Percentiles rank a stretch among this genome's conserved stretches.
These are phyloP conservation scores for Deilephila porcellus DNA, from an alignment of 2,888 invertebrate species.

Conservation along the genomic window DNA sequence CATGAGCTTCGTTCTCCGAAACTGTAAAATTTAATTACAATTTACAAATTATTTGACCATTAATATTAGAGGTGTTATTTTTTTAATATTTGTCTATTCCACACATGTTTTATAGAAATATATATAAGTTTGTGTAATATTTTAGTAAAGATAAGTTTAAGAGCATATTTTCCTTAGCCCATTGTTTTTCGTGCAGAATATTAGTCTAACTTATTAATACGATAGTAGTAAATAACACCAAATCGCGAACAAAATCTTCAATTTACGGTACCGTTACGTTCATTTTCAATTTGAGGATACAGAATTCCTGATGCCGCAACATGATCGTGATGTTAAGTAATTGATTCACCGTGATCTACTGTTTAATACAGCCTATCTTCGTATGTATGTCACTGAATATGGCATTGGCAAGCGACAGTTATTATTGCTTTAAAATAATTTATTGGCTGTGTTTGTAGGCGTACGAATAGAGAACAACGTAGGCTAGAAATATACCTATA, in stretches of 20 bases:
- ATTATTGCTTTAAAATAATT: not conserved
- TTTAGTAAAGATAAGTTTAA: too few species aligned
- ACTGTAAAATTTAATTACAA: too few species aligned
- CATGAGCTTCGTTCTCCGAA: too few species aligned
- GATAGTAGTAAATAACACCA: not conserved
- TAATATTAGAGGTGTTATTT: too few species aligned
- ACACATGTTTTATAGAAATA: too few species aligned
- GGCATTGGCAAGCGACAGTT: slow-evolving; percentile 2
- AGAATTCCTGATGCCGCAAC: not conserved
- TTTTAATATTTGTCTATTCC: too few species aligned
- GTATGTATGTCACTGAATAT: not conserved
- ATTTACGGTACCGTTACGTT: not conserved
- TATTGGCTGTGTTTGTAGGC: not conserved
- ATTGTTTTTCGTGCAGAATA: too few species aligned
- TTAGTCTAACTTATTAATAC: not conserved
- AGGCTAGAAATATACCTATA: too few species aligned
- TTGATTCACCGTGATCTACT: slow-evolving; percentile 1
- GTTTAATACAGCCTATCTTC: slow-evolving; percentile 3
- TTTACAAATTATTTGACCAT: too few species aligned
- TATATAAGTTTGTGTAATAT: too few species aligned
- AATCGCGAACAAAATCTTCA: not conserved
- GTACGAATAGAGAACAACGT: too few species aligned
- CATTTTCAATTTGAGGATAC: not conserved
- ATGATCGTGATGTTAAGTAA: slow-evolving; percentile 12
- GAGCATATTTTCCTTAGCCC: too few species aligned